Conservation (phyloP, 2,888 invertebrate species). For the Cinara cedri region DNA sequence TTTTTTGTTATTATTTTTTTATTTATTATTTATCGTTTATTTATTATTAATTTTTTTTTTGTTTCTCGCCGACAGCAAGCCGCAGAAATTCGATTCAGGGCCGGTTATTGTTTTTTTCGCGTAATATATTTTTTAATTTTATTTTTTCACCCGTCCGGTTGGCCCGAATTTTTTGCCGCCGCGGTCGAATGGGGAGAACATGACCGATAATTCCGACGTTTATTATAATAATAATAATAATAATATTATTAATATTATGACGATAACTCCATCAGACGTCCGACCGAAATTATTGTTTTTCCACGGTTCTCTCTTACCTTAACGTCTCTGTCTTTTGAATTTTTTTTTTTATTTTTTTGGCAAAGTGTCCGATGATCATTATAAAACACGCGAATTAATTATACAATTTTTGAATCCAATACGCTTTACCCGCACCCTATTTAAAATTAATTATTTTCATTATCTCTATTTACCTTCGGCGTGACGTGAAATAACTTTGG, state of each 20-base stretch:
- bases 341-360: too few species aligned
- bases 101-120: too few species aligned
- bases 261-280: background rate
- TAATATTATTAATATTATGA: background rate
- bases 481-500: background rate
- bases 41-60: background rate
- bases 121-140: background rate
- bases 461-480: background rate
- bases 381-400: too few species aligned
- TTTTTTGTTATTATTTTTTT: background rate
- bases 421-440: background rate
- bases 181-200: background rate
- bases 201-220: conserved; percentile 2
- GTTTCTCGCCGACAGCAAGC: too few species aligned
- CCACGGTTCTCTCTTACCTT: background rate
- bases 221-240: too few species aligned
- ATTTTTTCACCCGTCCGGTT: background rate
- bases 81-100: too few species aligned
- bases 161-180: background rate
- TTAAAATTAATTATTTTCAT: background rate
- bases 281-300: background rate
- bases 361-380: too few species aligned
- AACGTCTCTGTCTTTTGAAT: background rate
- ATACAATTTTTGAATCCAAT: background rate
- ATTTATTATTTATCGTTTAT: background rate